Evolutionary conservation across 2,797 vertebrate genomes (phyloP).

Genomic region (Enoplosus armatus): DNA sequence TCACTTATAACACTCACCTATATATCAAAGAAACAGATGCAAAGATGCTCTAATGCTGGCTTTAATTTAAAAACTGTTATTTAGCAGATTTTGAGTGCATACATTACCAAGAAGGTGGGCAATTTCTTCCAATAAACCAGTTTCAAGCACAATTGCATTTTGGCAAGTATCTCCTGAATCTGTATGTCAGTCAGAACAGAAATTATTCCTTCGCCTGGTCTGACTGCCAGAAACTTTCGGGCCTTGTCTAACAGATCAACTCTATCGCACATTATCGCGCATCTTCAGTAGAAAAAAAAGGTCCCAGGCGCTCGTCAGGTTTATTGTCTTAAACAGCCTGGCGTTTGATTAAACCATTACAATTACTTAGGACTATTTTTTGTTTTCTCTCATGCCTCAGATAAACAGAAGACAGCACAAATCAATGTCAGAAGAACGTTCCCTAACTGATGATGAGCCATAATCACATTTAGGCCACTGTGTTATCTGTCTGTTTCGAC

Average conservation of each 20-base stretch:
- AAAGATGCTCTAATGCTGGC: not conserved
- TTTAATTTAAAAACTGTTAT: not conserved
- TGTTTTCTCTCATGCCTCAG: constrained; percentile 24
- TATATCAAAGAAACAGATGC: not conserved
- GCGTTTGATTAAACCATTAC: constrained; percentile 10
- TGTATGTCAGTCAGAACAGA: not conserved
- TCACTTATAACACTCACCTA: too few species aligned
- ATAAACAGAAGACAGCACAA: constrained; percentile 54
- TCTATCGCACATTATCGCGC: not conserved
- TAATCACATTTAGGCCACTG: constrained; percentile 71
- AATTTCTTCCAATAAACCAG: not conserved
- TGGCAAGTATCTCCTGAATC: not conserved
- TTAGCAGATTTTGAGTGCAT: not conserved
- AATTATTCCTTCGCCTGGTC: not conserved
- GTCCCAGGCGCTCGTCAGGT: not conserved
- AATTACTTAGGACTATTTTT: constrained; percentile 17
- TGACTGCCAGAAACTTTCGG: not conserved
- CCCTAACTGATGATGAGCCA: constrained; percentile 61
- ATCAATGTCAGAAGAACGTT: constrained; percentile 54
- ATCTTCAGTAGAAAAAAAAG: not conserved
- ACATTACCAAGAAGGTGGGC: not conserved
- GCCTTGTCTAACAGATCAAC: not conserved
- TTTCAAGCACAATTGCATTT: not conserved
- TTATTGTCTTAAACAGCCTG: not conserved
- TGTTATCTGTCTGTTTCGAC: constrained; percentile 68